Evolutionary conservation across 2,797 vertebrate species (phyloP).

Genomic region (Fratercula arctica): DNA sequence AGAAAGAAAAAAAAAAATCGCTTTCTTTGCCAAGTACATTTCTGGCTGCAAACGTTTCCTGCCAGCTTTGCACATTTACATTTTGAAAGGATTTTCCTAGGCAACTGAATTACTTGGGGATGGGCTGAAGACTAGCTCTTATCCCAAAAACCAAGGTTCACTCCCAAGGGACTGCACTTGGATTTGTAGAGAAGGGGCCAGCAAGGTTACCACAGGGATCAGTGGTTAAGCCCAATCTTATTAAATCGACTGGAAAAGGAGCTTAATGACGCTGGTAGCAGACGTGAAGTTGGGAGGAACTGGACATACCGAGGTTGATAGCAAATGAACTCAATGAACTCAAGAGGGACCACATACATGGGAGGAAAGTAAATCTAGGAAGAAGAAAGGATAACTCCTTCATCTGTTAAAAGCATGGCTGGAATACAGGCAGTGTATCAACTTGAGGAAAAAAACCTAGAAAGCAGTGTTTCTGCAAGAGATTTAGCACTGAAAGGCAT

Average conservation of each 20-base stretch:
- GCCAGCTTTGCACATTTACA: slow-evolving; percentile 19
- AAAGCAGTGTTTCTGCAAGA: not conserved
- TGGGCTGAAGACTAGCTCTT: not conserved
- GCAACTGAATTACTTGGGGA: not conserved
- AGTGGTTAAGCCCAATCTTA: not conserved
- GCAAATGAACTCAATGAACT: not conserved
- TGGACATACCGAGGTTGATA: not conserved
- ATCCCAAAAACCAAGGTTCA: not conserved
- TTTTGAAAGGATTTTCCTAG: slow-evolving; percentile 7
- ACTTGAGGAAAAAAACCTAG: not conserved
- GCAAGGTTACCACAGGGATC: not conserved
- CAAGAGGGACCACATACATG: not conserved
- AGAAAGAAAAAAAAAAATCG: not conserved
- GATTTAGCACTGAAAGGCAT: not conserved
- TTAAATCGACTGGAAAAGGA: not conserved
- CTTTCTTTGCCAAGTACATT: slow-evolving; percentile 34
- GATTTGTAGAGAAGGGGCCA: not conserved
- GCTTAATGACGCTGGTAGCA: not conserved
- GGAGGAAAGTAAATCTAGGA: not conserved
- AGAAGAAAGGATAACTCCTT: not conserved
- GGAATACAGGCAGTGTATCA: not conserved
- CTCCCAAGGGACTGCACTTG: not conserved
- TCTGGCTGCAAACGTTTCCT: slow-evolving; percentile 14
- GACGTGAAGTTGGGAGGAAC: not conserved
- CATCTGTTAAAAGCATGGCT: not conserved